A percentile compares a stretch with the other conserved stretches of the same genome.
Conservation (phyloP, 2,113 vertebrate genomes). For the Cebidichthys violaceus region DNA sequence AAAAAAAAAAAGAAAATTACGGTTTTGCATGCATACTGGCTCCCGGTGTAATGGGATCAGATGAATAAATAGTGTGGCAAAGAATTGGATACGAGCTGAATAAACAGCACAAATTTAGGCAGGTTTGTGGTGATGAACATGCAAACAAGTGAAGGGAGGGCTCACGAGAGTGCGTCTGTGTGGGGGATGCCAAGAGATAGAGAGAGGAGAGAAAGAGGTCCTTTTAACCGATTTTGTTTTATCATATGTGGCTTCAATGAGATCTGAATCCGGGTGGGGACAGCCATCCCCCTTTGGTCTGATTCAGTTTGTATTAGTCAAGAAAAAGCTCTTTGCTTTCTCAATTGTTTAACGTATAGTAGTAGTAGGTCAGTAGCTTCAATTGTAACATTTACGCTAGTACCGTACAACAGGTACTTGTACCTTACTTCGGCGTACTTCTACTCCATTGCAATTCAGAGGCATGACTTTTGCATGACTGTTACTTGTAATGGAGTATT, state of each 20-base stretch:
- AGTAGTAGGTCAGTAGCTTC: background rate
- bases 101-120: conserved; percentile 44
- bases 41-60: conserved; percentile 29
- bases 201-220: conserved; percentile 7
- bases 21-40: background rate
- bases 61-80: conserved; percentile 44
- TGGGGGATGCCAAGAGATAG: background rate
- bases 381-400: background rate
- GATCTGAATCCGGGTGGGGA: conserved; percentile 3
- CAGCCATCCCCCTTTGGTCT: background rate
- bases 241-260: conserved; percentile 10
- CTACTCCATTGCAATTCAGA: background rate
- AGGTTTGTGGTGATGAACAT: conserved; percentile 61
- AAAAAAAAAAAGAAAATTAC: background rate
- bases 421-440: background rate
- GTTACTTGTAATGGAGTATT: background rate
- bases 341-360: background rate
- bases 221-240: conserved; percentile 4
- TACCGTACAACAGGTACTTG: background rate
- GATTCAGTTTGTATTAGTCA: background rate
- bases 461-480: background rate
- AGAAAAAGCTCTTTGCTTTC: background rate
- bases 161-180: background rate
- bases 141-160: conserved; percentile 13
- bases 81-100: conserved; percentile 42